Evolutionary conservation across 2,113 vertebrate species (phyloP).

Genomic region (Cheirogaleus medius): DNA sequence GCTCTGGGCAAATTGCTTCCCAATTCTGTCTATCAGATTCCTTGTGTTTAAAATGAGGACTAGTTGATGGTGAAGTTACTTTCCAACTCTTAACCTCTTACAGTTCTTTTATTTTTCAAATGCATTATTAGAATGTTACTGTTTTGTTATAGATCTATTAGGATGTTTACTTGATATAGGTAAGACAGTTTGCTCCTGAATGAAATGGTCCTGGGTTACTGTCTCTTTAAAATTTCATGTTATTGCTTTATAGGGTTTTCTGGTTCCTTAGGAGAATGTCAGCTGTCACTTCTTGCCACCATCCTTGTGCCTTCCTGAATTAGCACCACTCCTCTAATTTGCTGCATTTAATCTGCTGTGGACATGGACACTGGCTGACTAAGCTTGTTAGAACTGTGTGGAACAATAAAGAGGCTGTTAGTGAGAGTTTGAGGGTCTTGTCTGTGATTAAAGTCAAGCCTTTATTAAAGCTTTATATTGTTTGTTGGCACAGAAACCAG

Average conservation of each 20-base stretch:
- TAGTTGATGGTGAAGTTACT: background rate
- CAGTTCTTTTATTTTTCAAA: background rate
- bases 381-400: slow-evolving; percentile 6
- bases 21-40: background rate
- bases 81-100: background rate
- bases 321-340: background rate
- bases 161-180: background rate
- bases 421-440: background rate
- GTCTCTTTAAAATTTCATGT: slow-evolving; percentile 4
- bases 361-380: background rate
- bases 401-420: background rate
- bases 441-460: background rate
- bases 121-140: background rate
- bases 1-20: background rate
- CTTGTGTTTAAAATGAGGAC: background rate
- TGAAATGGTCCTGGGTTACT: background rate
- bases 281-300: background rate
- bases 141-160: background rate
- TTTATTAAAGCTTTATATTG: background rate
- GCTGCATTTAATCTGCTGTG: slow-evolving; percentile 26
- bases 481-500: background rate
- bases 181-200: background rate
- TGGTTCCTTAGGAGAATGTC: background rate
- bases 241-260: background rate
- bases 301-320: background rate